phyloP scores from a whole-genome alignment of 2,113 vertebrate genomes.

The Empidonax traillii region DNA sequence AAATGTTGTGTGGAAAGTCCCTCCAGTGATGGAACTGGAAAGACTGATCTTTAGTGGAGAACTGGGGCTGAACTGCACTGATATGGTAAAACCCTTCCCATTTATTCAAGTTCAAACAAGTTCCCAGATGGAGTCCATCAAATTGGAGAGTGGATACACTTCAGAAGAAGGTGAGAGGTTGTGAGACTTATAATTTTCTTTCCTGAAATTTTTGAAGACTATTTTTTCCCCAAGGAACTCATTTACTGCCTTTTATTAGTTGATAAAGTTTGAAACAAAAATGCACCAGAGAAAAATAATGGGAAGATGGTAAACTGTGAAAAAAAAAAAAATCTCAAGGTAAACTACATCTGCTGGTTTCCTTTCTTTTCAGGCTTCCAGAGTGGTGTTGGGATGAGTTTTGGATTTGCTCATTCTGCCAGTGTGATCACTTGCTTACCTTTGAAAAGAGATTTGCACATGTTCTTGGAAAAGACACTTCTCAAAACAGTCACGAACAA shows the following conservation, averaged over 20 bases:
- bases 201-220: not conserved
- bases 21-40: not conserved
- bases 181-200: not conserved
- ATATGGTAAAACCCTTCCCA: not conserved
- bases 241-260: not conserved
- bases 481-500: not conserved
- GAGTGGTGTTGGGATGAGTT: not conserved
- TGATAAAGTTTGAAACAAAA: not conserved
- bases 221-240: not conserved
- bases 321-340: not conserved
- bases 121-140: slow-evolving; percentile 19
- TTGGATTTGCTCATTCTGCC: not conserved
- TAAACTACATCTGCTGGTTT: not conserved
- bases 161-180: not conserved
- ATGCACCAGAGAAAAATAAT: not conserved
- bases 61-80: not conserved
- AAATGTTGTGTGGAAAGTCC: slow-evolving; percentile 21
- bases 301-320: not conserved
- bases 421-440: not conserved
- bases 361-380: not conserved
- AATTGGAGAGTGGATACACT: not conserved
- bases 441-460: not conserved
- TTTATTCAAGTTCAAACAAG: not conserved
- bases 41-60: not conserved
- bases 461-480: not conserved